Evolutionary conservation across 2,888 invertebrate species (phyloP).

Genomic region (Thecophora atra): DNA sequence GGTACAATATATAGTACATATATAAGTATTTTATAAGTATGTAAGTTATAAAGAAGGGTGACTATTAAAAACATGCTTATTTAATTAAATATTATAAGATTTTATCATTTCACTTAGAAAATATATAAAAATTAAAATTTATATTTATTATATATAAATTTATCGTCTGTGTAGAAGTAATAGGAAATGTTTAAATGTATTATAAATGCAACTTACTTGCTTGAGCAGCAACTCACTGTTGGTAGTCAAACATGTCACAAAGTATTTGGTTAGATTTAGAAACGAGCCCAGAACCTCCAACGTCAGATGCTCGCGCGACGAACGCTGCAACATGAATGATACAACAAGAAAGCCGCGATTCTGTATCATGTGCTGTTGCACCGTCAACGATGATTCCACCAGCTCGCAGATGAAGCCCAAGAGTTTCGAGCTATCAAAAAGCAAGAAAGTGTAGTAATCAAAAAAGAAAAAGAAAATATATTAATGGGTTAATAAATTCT

Average conservation of each 20-base stretch:
- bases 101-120: no score
- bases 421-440: constrained; percentile 81
- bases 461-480: neutral
- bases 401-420: constrained; percentile 97
- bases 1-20: no score
- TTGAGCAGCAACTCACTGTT: constrained; percentile 91
- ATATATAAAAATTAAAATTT: no score
- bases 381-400: constrained; percentile 95
- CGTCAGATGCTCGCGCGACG: constrained; percentile 91
- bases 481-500: neutral
- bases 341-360: constrained; percentile 98
- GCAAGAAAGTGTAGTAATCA: neutral
- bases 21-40: no score
- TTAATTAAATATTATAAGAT: no score
- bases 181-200: neutral
- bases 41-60: no score
- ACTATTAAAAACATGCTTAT: constrained; percentile 15
- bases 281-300: constrained; percentile 93
- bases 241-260: constrained; percentile 91
- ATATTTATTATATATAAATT: no score
- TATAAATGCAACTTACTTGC: constrained; percentile 74
- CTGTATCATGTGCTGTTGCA: constrained; percentile 99
- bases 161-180: no score
- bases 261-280: constrained; percentile 89
- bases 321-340: constrained; percentile 94